phyloP scores from a whole-genome alignment of 2,888 invertebrate genomes.

The Cepaea hortensis region DNA sequence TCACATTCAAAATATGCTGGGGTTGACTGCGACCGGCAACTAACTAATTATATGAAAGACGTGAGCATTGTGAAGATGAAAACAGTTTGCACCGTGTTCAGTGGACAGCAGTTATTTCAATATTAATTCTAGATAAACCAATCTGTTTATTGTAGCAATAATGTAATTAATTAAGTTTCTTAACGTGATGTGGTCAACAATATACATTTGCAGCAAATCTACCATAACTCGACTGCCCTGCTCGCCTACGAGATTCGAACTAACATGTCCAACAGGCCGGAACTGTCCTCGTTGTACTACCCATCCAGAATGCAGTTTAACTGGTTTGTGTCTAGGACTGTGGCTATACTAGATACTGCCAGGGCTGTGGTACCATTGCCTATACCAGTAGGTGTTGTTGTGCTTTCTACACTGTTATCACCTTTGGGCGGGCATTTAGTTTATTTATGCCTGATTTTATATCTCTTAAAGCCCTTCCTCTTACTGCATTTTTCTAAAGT shows the following conservation, averaged over 20 bases:
- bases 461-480: no score
- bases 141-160: neutral
- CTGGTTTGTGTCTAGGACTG: constrained; percentile 64
- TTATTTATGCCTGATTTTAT: no score
- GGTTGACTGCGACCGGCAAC: no score
- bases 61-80: no score
- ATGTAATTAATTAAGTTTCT: neutral
- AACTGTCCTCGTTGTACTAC: constrained; percentile 63
- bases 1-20: no score
- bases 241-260: constrained; percentile 59
- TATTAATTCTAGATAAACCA: no score
- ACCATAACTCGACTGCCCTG: constrained; percentile 60
- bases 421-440: no score
- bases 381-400: constrained; percentile 25
- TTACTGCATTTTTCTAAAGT: no score
- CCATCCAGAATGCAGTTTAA: constrained; percentile 64
- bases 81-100: no score
- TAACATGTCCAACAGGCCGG: constrained; percentile 57
- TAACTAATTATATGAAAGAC: no score
- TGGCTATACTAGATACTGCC: constrained; percentile 54
- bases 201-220: constrained; percentile 58
- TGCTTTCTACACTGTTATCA: no score
- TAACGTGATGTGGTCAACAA: neutral
- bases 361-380: constrained; percentile 54
- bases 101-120: no score